These are phyloP conservation scores for Aproaerema taeniolella DNA, from an alignment of 2,888 invertebrate species.

Conservation along the genomic window DNA sequence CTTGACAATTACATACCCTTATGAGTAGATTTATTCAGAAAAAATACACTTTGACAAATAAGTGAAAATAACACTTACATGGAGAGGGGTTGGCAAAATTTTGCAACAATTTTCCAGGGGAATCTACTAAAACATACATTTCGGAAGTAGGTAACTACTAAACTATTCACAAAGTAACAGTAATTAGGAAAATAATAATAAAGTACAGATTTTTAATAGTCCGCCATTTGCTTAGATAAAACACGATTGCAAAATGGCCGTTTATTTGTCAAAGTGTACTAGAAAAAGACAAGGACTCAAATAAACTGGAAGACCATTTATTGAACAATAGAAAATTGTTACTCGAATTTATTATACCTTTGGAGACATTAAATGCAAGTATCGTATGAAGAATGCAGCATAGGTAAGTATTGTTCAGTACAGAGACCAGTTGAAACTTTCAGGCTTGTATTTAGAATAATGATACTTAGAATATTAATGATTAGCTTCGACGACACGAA, in stretches of 20 bases:
- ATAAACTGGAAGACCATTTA: conserved; percentile 64
- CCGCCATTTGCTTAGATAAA: neutral
- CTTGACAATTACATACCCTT: conserved; percentile 2
- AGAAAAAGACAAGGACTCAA: conserved; percentile 25
- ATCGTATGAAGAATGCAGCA: conserved; percentile 24
- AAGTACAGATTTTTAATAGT: too few relatives aligned
- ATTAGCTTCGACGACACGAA: conserved; percentile 1
- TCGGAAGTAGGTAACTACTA: too few relatives aligned
- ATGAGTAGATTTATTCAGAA: conserved; percentile 1
- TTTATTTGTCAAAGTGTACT: neutral
- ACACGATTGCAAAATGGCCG: neutral
- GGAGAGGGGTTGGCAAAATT: too few relatives aligned
- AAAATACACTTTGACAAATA: neutral
- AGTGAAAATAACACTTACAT: neutral
- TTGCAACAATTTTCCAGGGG: too few relatives aligned
- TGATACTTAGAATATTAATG: conserved; percentile 4
- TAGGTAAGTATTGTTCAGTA: conserved; percentile 54
- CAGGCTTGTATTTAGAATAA: neutral
- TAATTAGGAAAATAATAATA: too few relatives aligned
- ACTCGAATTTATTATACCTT: conserved; percentile 5
- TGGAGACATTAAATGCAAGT: conserved; percentile 33
- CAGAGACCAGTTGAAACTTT: conserved; percentile 26
- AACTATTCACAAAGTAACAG: too few relatives aligned
- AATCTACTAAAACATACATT: too few relatives aligned
- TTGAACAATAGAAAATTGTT: conserved; percentile 35